Base-by-base conservation (phyloP, 2,113 vertebrate species). In the Gambusia holbrooki region DNA sequence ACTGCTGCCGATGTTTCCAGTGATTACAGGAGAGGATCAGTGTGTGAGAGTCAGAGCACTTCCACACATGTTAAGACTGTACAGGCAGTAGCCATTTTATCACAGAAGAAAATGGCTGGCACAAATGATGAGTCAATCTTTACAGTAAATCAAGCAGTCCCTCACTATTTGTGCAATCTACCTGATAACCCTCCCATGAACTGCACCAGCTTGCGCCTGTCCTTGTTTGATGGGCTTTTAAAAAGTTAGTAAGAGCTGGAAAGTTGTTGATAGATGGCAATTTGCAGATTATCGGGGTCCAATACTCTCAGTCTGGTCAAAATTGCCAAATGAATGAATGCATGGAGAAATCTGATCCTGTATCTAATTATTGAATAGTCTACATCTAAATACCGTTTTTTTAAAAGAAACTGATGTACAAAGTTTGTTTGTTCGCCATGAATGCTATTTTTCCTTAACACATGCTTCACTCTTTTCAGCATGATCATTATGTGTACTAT, bases 401-500 rank as follows among this genome's bases (percentile, higher is more conserved):
- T 76, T 51, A 62, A 2, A 25, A 19, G 42, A 45, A 33, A 65
- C 65, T 66, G 22, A 22, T 27, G 10, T 37, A 70, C 30, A 30
- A 40, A 5, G 17, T 0, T n/a, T 68, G 27, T 66, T 7, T 37
- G 35, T 4, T 29, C 25, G 68, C 29, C 65, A 37, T 29, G 2
- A 30, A 58, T 69, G 19, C 3, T 63, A 45, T 76, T 91, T 58
- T 94, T 95, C 93, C 95, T 95, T 95, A 91, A 95, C 92, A 62
- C 30, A 27, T 66, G 67, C 51, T 76, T 86, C 79, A 99, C 97
- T 96, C 92, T 99, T 92, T 99, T 99, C 94, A 99, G 98, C 96
- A 98, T 99, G 97, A 98, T 99, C 96, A 99, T 99, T 88, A 99
- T 99, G 98, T 97, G 96, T 96, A 99, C 98, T 91, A 99, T 99